These are phyloP conservation scores for Sipunculus nudus DNA, from an alignment of 2,888 invertebrate genomes.

Conservation along the genomic window DNA sequence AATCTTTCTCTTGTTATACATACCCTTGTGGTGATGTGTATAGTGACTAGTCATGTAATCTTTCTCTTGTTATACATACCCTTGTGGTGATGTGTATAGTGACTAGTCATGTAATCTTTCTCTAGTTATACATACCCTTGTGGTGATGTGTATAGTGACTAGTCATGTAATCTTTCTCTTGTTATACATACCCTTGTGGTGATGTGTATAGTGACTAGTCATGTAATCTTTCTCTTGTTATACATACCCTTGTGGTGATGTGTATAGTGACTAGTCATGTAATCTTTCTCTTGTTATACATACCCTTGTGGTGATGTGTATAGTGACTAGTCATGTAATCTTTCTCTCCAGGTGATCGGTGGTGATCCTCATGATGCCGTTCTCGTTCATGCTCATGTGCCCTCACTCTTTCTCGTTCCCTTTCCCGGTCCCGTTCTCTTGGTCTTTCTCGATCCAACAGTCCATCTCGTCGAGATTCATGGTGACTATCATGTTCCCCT, in stretches of 20 bases:
- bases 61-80: too few relatives aligned
- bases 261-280: neutral
- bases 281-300: neutral
- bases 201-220: too few relatives aligned
- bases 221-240: slow-evolving; percentile 9
- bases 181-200: too few relatives aligned
- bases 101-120: too few relatives aligned
- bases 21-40: too few relatives aligned
- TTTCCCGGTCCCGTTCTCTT: slow-evolving; percentile 69
- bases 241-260: neutral
- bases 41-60: too few relatives aligned
- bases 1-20: too few relatives aligned
- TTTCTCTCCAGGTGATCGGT: slow-evolving; percentile 4
- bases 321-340: neutral
- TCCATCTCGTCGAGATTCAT: slow-evolving; percentile 47
- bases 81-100: too few relatives aligned
- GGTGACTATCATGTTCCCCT: neutral
- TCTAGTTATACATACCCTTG: too few relatives aligned
- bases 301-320: neutral
- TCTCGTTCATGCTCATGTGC: slow-evolving; percentile 21
- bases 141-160: too few relatives aligned
- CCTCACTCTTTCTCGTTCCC: slow-evolving; percentile 38
- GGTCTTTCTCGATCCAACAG: slow-evolving; percentile 73
- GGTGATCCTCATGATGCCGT: slow-evolving; percentile 7
- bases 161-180: too few relatives aligned